These are phyloP conservation scores for Aplodontia rufa DNA, from an alignment of 2,113 vertebrate genomes.

Conservation along the genomic window DNA sequence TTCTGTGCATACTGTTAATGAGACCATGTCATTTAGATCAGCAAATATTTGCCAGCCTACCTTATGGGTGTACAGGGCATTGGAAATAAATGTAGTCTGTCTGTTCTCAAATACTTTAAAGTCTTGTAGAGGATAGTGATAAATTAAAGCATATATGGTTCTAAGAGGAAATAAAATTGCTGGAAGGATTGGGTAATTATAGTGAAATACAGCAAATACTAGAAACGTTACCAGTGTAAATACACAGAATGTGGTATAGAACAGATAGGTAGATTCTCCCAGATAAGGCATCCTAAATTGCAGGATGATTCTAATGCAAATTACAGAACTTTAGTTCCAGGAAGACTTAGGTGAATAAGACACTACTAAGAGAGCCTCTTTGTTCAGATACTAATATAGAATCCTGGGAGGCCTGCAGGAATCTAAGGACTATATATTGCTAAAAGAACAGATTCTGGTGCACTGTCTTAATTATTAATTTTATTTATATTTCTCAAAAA, in stretches of 20 bases:
- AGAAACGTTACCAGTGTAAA: not conserved
- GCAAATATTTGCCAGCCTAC: not conserved
- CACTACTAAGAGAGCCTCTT: not conserved
- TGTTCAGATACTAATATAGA: not conserved
- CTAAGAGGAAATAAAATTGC: not conserved
- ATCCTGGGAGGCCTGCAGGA: not conserved
- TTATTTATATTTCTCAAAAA: not conserved
- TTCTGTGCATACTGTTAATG: not conserved
- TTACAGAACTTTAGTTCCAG: not conserved
- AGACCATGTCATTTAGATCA: not conserved
- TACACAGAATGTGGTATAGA: not conserved
- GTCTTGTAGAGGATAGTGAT: not conserved
- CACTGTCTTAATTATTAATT: not conserved
- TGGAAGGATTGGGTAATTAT: too few species aligned
- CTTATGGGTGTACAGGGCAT: rapidly evolving
- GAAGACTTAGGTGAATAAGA: too few species aligned
- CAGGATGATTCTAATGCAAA: not conserved
- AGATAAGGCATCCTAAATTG: rapidly evolving
- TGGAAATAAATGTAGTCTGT: not conserved
- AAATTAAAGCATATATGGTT: not conserved
- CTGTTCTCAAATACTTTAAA: not conserved
- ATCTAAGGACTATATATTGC: not conserved
- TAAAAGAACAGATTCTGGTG: not conserved
- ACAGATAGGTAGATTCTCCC: not conserved
- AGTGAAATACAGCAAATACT: not conserved